Evolutionary conservation across 2,113 vertebrate species (phyloP).

Genomic region (Acinonyx jubatus): DNA sequence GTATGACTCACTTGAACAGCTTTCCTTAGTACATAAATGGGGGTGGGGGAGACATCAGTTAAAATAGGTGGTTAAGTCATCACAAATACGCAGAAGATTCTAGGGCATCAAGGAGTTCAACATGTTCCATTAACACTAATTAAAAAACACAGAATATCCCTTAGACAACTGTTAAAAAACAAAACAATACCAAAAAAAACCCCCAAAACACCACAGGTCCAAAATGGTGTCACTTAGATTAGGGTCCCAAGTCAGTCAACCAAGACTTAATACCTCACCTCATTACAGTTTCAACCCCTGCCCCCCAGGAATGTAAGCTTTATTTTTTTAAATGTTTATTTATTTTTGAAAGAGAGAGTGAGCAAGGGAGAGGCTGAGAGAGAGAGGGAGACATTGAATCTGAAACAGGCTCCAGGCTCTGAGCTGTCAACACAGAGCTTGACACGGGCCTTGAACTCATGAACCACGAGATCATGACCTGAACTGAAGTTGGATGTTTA

Average conservation of each 20-base stretch:
- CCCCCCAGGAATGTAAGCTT: neutral
- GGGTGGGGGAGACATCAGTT: neutral
- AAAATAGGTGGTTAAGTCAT: neutral
- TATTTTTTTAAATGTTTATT: neutral
- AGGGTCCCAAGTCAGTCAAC: neutral
- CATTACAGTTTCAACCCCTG: neutral
- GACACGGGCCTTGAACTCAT: no score
- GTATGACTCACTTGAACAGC: neutral
- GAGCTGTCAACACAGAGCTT: no score
- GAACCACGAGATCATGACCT: no score
- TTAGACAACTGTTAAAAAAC: neutral
- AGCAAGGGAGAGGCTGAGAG: no score
- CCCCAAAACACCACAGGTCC: neutral
- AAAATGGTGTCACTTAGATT: neutral
- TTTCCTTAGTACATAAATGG: constrained; percentile 49
- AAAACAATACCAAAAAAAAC: no score
- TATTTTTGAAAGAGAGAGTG: no score
- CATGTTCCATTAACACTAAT: neutral
- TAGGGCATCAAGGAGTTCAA: neutral
- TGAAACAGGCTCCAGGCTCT: no score
- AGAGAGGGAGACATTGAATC: no score
- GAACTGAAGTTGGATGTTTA: no score
- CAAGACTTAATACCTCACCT: neutral
- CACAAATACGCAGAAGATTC: constrained; percentile 13
- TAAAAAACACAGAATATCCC: constrained; percentile 22